phyloP scores from a whole-genome alignment of 2,888 invertebrate species.

The Disparrhopalites patrizii region DNA sequence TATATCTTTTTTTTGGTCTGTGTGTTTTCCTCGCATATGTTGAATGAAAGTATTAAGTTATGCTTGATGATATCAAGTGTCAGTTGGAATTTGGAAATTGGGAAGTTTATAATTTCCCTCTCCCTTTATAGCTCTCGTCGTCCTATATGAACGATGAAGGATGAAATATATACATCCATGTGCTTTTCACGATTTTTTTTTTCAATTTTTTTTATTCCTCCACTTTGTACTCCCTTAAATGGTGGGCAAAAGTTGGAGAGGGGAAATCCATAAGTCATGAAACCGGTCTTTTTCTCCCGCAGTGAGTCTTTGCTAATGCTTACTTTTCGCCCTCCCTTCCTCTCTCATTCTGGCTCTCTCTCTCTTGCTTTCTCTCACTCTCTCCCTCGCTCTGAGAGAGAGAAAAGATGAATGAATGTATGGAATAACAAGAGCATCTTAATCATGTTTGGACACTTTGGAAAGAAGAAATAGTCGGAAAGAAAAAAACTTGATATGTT shows the following conservation, averaged over 20 bases:
- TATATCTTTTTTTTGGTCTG: no score
- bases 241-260: not conserved
- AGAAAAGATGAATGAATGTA: not conserved
- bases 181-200: no score
- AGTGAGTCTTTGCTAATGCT: not conserved
- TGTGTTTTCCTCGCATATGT: no score
- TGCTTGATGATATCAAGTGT: not conserved
- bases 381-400: constrained; percentile 2
- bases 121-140: no score
- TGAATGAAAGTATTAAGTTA: not conserved
- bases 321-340: no score
- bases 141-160: no score
- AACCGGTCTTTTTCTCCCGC: not conserved
- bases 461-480: no score
- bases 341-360: not conserved
- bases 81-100: constrained; percentile 2
- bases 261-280: not conserved
- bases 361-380: not conserved
- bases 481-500: no score
- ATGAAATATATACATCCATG: no score
- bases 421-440: constrained; percentile 20
- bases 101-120: no score
- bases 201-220: no score
- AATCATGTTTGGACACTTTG: constrained; percentile 25
- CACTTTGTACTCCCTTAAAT: not conserved